Evolutionary conservation across 2,797 vertebrate species (phyloP).

Genomic region (Australoheros facetus): DNA sequence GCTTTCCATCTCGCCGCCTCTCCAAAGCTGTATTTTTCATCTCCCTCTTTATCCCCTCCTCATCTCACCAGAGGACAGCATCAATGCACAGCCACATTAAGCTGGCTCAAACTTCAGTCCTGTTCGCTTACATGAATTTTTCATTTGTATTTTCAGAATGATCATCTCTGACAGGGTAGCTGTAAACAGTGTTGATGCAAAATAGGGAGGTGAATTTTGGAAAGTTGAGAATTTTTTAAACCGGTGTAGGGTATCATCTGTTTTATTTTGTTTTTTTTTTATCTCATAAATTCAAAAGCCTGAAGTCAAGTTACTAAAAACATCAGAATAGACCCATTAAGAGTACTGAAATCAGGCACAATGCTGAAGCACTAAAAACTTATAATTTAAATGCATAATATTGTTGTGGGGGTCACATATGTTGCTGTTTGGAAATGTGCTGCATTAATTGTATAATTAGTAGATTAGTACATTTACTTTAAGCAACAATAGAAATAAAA

Average conservation of each 20-base stretch:
- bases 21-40: constrained; percentile 39
- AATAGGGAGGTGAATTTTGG: not conserved
- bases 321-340: not conserved
- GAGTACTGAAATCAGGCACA: constrained; percentile 1
- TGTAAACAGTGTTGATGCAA: constrained; percentile 38
- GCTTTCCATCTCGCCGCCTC: constrained; percentile 46
- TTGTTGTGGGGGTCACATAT: constrained; percentile 5
- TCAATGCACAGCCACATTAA: constrained; percentile 39
- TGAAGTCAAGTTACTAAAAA: not conserved
- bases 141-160: constrained; percentile 42
- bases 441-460: not conserved
- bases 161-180: constrained; percentile 23
- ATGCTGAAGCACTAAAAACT: constrained; percentile 1
- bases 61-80: constrained; percentile 39
- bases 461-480: not conserved
- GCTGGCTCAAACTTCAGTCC: constrained; percentile 40
- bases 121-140: constrained; percentile 54
- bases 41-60: constrained; percentile 48
- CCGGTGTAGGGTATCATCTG: not conserved
- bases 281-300: constrained; percentile 2
- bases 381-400: constrained; percentile 18
- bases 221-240: constrained; percentile 10
- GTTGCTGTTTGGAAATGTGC: not conserved
- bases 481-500: constrained; percentile 5
- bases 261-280: not conserved